Evolutionary conservation across 1,140 invertebrate genomes (phyloP).

Genomic region (Drosophila elegans): DNA sequence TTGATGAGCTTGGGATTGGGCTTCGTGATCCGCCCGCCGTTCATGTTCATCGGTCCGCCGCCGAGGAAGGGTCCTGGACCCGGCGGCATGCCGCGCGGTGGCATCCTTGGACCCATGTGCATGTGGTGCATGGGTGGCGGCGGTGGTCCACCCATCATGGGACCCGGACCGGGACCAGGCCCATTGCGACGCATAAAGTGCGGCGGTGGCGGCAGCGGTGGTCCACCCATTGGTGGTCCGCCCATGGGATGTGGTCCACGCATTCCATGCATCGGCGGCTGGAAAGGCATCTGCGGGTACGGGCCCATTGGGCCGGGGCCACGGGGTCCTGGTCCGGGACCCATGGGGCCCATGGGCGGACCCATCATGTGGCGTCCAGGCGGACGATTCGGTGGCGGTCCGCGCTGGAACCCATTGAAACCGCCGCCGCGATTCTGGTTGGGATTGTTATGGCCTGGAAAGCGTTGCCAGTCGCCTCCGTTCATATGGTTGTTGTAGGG

Average conservation of each 20-base stretch:
- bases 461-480: constrained; percentile 53
- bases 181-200: constrained; percentile 67
- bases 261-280: constrained; percentile 50
- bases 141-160: constrained; percentile 50
- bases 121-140: constrained; percentile 28
- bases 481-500: constrained; percentile 45
- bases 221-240: constrained; percentile 54
- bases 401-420: constrained; percentile 34
- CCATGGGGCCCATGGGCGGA: constrained; percentile 52
- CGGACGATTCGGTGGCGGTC: constrained; percentile 38
- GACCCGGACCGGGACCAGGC: constrained; percentile 29
- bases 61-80: constrained; percentile 22
- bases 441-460: constrained; percentile 28
- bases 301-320: constrained; percentile 39
- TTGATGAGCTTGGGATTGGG: constrained; percentile 72
- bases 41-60: constrained; percentile 47
- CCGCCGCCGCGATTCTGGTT: constrained; percentile 47
- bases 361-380: constrained; percentile 56
- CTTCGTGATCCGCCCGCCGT: constrained; percentile 68
- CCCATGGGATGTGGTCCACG: constrained; percentile 33
- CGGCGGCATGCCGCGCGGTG: constrained; percentile 49
- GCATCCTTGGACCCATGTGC: constrained; percentile 64
- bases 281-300: constrained; percentile 45
- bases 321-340: constrained; percentile 48
- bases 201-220: constrained; percentile 56